Evolutionary conservation across 2,113 vertebrate species (phyloP), one percentile per base, ranked within the genome.

Genomic region (Oplegnathus fasciatus): DNA sequence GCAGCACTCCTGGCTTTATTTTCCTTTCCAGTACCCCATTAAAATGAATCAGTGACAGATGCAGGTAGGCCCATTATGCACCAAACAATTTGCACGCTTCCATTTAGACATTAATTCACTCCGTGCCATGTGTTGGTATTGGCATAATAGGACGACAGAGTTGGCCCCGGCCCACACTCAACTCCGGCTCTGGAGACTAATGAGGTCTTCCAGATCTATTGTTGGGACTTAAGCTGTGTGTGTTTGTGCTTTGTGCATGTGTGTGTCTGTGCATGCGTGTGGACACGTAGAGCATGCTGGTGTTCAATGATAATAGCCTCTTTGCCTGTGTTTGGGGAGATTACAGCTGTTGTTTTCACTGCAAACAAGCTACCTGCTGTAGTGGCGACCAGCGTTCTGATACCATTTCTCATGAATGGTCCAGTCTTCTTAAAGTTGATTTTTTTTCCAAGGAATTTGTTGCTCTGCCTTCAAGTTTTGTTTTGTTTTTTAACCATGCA

Each of bases 201-300:
- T 93, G 92, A 94, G 93, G 88, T 91, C 87, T 89, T 91, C 85
- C 82, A 74, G 70, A 85, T 92, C 88, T 88, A 88, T 94, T 94
- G 93, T 94, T 86, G 60, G 76, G 88, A 87, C 81, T 78, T 88
- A 84, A 89, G 81, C 80, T 84, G 42, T 74, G 80, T 82, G 76
- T 79, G 70, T 65, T 60, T 54, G 28, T 78, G 65, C 55, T 28
- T 55, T 87, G 62, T 88, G 62, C 30, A 15, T 6, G 2, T 74
- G 48, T 90, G 77, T 73, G 48, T 86, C 14, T 78, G 84, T 75
- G 82, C 58, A 44, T 78, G 64, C 30, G 40, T 72, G 87, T 58
- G 55, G 37, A 82, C 54, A 65, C 14, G 22, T 80, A 11, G 37
- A 55, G 75, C 71, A 57, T 65, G 67, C 86, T 90, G 86, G 78